Evolutionary conservation across 2,888 invertebrate species (phyloP).

Genomic region (Epistrophe grossulariae): DNA sequence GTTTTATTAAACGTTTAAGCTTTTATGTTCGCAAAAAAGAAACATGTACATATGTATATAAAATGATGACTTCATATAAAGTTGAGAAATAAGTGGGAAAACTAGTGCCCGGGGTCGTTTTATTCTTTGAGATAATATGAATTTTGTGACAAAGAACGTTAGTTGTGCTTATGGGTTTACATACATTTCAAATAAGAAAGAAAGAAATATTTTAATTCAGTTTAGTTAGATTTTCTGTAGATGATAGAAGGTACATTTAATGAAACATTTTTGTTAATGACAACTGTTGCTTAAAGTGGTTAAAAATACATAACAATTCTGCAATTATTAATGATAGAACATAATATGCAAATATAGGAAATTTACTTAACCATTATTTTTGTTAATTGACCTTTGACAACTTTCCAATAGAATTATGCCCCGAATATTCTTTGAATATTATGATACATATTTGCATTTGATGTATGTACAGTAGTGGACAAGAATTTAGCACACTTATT

Average conservation of each 20-base stretch:
- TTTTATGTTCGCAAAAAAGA: background rate
- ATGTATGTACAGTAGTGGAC: too few relatives aligned
- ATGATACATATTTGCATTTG: too few relatives aligned
- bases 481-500: too few relatives aligned
- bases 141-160: background rate
- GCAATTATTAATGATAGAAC: too few relatives aligned
- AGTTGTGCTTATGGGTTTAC: background rate
- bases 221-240: background rate
- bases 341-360: too few relatives aligned
- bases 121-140: background rate
- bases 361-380: too few relatives aligned
- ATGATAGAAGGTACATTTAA: background rate
- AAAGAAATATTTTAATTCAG: background rate
- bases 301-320: too few relatives aligned
- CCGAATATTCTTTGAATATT: too few relatives aligned
- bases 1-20: slow-evolving; percentile 26
- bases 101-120: slow-evolving; percentile 8
- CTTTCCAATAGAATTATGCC: too few relatives aligned
- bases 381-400: too few relatives aligned
- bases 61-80: background rate
- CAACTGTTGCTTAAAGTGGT: slow-evolving; percentile 83
- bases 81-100: background rate
- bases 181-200: background rate
- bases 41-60: too few relatives aligned
- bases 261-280: slow-evolving; percentile 78